Base-by-base conservation (phyloP, 2,888 invertebrate species). In the Harpagoxenus sublaevis region DNA sequence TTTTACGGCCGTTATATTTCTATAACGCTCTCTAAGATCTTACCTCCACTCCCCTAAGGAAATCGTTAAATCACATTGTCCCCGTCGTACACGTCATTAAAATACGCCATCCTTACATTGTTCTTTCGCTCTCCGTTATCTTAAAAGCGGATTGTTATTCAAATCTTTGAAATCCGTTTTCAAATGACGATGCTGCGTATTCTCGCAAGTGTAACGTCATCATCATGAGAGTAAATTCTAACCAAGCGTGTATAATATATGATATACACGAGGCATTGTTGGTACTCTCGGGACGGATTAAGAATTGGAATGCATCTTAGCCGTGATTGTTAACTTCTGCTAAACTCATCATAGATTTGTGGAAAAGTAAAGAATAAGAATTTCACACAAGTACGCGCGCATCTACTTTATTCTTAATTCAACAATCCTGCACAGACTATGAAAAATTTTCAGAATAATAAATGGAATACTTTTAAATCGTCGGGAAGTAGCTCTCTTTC, bases 51-150 rank as follows among this genome's bases (percentile, higher is more conserved):
- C 18, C 45, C 55, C 23, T 23, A 35, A 83, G 65, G 12, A 55
- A 75, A 65, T 83, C 75, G 35, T 75, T 83, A 75, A 83, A 83
- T 83, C 65, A 74, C 53, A n/a, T 63, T 45, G 31, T n/a, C 12
- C 15, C 15, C 23, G 31, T 70, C 23, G 70, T 68, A 55, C 42
- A 73, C 12, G 45, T 45, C 65, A 31, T 75, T 74, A 65, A 82
- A 75, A 83, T 75, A 65, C 42, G 53, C 45, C 23, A 65, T 10
- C 18, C 42, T 63, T 42, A 63, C 53, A 45, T 55, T 42, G 53
- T 55, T 39, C 39, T 55, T 70, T 78, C 31, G 31, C 45, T 8
- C n/a, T 35, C n/a, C n/a, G 4, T n/a, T 65, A 31, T 42, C 31
- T 48, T 48, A 4, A 42, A 57, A 45, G 23, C 45, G 28, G 18